Percentiles rank a stretch among this genome's conserved stretches.
Evolutionary conservation across 1,140 invertebrate genomes (phyloP).

Genomic region (Cotesia typhae): DNA sequence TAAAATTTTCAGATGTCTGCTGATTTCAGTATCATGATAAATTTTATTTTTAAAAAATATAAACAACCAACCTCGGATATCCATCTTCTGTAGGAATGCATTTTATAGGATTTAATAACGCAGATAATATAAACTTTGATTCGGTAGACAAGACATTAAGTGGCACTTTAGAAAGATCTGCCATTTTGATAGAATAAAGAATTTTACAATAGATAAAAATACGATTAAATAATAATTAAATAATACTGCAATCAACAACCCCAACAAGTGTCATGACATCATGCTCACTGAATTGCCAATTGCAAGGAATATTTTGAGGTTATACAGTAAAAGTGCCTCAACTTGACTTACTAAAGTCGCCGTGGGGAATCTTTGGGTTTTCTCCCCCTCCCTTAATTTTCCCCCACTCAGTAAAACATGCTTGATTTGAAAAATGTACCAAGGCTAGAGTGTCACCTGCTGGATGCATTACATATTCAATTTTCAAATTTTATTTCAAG

Average conservation of each 20-base stretch:
- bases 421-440: too few species aligned
- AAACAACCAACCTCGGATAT: constrained; percentile 62
- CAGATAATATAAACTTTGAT: constrained; percentile 64
- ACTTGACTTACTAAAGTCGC: too few species aligned
- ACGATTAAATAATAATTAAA: not conserved
- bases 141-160: constrained; percentile 67
- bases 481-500: too few species aligned
- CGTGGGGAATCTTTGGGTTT: too few species aligned
- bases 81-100: constrained; percentile 68
- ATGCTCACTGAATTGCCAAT: too few species aligned
- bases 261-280: not conserved
- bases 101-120: constrained; percentile 71
- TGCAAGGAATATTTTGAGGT: too few species aligned
- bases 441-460: too few species aligned
- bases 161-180: constrained; percentile 72
- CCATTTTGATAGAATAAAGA: constrained; percentile 53
- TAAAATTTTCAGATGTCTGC: not conserved
- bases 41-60: constrained; percentile 17
- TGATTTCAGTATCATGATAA: constrained; percentile 32
- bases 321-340: too few species aligned
- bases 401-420: too few species aligned
- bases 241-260: not conserved
- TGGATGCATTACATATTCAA: too few species aligned
- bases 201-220: not conserved
- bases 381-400: too few species aligned